Base-by-base conservation (phyloP, 2,888 invertebrate genomes). In the Ophion ventricosus region DNA sequence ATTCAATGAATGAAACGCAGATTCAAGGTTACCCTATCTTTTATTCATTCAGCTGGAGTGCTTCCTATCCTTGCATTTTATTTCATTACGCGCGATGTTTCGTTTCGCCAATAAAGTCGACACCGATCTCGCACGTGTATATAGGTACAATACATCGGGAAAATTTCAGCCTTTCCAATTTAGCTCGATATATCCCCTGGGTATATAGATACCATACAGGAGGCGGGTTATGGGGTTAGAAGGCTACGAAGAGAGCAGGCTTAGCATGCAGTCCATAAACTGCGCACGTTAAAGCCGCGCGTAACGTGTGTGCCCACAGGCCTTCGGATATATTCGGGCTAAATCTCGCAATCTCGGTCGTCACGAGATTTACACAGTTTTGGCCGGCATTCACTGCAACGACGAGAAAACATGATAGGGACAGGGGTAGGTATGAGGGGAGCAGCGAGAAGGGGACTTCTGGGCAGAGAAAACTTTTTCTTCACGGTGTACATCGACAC, bases 191-290 rank as follows among this genome's bases (percentile, higher is more conserved):
- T 59, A 35, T 40, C 59, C 35, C 20, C 23, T 14, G 66, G 25
- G 14, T 61, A 61, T 49, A 49, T 40, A 20, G 49, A 17, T 17
- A 49, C 14, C 2, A 49, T 49, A 49, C 17, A 49, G 17, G 17
- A 20, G 29, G 64, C 23, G 43, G 59, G 61, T 61, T 43, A 64
- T 59, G 64, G 43, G 43, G 74, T 26, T 35, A 57, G 43, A 80
- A 59, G 56, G 59, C 49, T 49, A 26, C 64, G 70, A 23, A 54
- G 69, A 64, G 72, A 64, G 74, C 66, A 81, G 80, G 85, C 85
- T 88, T 88, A 87, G 85, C 85, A 76, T 77, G 82, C 85, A 76
- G 85, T 83, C 87, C 85, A 88, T 88, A 87, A 87, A 87, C 83
- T 88, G 80, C 72, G 49, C 72, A 17, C 82, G 82, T 49, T n/a